phyloP scores from a whole-genome alignment of 1,140 invertebrate species.

The Onthophagus taurus region DNA sequence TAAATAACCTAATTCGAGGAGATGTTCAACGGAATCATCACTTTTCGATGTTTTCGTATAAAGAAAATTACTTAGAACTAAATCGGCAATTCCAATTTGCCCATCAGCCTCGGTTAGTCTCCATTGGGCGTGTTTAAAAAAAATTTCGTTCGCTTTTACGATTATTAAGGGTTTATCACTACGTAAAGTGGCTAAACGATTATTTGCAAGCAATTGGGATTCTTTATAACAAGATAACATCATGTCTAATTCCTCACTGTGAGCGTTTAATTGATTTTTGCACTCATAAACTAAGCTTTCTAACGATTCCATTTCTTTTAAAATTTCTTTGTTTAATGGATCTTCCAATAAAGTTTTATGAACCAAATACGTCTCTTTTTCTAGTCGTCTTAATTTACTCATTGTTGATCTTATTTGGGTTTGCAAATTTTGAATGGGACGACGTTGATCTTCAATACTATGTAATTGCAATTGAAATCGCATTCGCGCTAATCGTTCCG shows the following conservation, averaged over 20 bases:
- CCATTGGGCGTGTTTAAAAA: slow-evolving; percentile 99
- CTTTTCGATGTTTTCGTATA: slow-evolving; percentile 95
- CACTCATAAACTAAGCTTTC: slow-evolving; percentile 73
- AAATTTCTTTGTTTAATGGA: slow-evolving; percentile 51
- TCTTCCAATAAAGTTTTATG: slow-evolving; percentile 72
- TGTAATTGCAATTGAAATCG: slow-evolving; percentile 87
- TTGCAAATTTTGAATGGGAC: slow-evolving; percentile 86
- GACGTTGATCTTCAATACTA: slow-evolving; percentile 80
- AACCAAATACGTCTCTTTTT: slow-evolving; percentile 85
- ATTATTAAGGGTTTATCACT: slow-evolving; percentile 62
- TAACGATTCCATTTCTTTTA: slow-evolving; percentile 57
- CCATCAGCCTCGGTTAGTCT: slow-evolving; percentile 94
- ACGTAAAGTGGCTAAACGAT: slow-evolving; percentile 43
- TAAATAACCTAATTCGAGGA: slow-evolving; percentile 93
- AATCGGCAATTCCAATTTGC: slow-evolving; percentile 91
- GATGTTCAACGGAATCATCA: slow-evolving; percentile 94
- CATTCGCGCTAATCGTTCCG: slow-evolving; percentile 82
- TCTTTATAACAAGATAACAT: slow-evolving; percentile 86
- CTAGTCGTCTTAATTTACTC: slow-evolving; percentile 69
- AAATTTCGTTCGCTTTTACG: slow-evolving; percentile 90
- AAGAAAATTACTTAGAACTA: slow-evolving; percentile 92
- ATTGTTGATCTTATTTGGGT: slow-evolving; percentile 73
- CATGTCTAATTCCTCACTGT: slow-evolving; percentile 89
- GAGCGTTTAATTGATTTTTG: slow-evolving; percentile 76
- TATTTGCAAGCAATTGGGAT: slow-evolving; percentile 57